A percentile compares a stretch with the other conserved stretches of the same genome.
Evolutionary conservation across 2,113 vertebrate genomes (phyloP).

Genomic region (Hemicordylus capensis): DNA sequence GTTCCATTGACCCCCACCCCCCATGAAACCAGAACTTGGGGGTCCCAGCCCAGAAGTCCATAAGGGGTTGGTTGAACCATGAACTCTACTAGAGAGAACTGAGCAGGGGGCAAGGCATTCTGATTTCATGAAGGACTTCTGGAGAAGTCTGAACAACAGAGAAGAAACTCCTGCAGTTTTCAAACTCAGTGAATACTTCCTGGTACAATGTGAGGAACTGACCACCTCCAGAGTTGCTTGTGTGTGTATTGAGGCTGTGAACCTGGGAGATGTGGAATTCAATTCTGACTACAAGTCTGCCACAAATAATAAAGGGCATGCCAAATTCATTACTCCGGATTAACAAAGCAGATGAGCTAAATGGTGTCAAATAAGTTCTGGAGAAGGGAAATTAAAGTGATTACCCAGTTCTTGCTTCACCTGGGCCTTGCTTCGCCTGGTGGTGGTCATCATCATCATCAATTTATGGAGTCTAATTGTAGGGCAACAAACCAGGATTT

Average conservation of each 20-base stretch:
- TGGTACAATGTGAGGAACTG: neutral
- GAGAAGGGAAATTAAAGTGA: neutral
- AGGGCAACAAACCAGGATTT: neutral
- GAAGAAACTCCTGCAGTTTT: neutral
- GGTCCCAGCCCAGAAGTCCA: too few relatives aligned
- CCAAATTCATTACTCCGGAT: too few relatives aligned
- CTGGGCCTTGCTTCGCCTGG: too few relatives aligned
- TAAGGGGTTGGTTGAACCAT: neutral
- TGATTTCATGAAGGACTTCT: neutral
- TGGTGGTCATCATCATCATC: too few relatives aligned
- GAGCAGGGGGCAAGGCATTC: neutral
- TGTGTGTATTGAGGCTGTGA: too few relatives aligned
- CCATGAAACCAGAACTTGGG: too few relatives aligned
- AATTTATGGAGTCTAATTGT: neutral
- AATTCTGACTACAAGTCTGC: too few relatives aligned
- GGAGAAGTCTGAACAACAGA: neutral
- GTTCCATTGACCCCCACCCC: too few relatives aligned
- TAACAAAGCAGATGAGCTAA: too few relatives aligned
- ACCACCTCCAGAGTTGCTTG: neutral
- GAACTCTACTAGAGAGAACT: neutral
- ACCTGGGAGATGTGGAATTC: too few relatives aligned
- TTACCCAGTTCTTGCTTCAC: neutral
- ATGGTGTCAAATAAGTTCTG: neutral
- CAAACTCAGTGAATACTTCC: neutral
- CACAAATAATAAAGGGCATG: too few relatives aligned